These are phyloP conservation scores for Pogonocichla stellata DNA, from an alignment of 2,113 vertebrate species.

Conservation along the genomic window DNA sequence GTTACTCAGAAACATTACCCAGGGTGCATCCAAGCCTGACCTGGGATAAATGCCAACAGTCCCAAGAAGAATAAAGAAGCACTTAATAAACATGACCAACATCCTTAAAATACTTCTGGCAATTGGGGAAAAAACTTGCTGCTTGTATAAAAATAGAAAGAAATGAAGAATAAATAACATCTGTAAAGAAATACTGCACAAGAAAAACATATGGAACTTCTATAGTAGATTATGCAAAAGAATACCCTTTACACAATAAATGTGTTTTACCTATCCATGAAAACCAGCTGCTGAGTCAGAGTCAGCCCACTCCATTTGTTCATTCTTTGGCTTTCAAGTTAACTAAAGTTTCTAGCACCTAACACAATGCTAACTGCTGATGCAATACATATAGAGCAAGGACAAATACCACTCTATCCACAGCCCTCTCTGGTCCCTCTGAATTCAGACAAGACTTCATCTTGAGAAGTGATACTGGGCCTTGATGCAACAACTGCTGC, in stretches of 20 bases:
- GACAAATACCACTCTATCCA: not conserved
- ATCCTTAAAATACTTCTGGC: not conserved
- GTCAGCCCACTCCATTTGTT: not conserved
- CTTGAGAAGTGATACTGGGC: not conserved
- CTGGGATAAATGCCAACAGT: not conserved
- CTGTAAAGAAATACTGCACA: not conserved
- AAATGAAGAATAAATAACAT: constrained; percentile 9
- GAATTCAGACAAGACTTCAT: not conserved
- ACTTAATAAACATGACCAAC: not conserved
- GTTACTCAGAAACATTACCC: not conserved
- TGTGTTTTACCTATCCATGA: constrained; percentile 46
- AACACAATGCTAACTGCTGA: not conserved
- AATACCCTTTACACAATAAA: not conserved
- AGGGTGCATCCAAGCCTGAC: not conserved
- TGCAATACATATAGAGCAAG: not conserved
- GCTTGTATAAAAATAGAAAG: not conserved
- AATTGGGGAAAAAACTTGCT: not conserved
- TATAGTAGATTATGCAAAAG: constrained; percentile 29
- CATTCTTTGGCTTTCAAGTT: not conserved
- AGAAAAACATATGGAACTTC: constrained; percentile 2
- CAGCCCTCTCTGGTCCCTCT: not conserved
- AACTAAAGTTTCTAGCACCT: not conserved
- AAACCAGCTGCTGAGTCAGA: constrained; percentile 44
- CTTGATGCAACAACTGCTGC: not conserved
- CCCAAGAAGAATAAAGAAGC: not conserved